These are phyloP conservation scores for Stratiolaelaps scimitus DNA, from an alignment of 1,140 invertebrate species.

Conservation along the genomic window DNA sequence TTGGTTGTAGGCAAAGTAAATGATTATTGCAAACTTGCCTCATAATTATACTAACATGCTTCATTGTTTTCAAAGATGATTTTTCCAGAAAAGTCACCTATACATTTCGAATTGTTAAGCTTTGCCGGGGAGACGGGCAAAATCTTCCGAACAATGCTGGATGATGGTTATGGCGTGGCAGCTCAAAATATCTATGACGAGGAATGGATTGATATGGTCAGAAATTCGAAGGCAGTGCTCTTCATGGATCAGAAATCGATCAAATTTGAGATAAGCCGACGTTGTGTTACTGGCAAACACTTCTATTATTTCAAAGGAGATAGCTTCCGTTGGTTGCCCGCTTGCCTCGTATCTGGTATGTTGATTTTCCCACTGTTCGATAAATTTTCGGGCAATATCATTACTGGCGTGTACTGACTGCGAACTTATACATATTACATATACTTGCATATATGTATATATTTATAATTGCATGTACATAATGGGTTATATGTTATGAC, in stretches of 20 bases:
- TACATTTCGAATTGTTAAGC: background rate
- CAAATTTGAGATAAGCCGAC: background rate
- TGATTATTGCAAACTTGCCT: no score
- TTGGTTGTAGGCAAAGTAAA: no score
- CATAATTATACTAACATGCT: no score
- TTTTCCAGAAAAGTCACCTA: slow-evolving; percentile 1
- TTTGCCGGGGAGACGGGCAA: background rate
- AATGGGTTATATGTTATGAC: no score
- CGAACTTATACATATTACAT: no score
- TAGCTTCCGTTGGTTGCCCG: slow-evolving; percentile 4
- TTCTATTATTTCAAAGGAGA: slow-evolving; percentile 1
- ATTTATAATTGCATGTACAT: no score
- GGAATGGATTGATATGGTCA: background rate
- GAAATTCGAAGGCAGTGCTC: slow-evolving; percentile 6
- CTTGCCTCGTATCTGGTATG: background rate
- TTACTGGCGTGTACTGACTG: no score
- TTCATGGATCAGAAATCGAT: background rate
- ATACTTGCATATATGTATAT: no score
- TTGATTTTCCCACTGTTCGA: no score
- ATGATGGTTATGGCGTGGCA: background rate
- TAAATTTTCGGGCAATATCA: no score
- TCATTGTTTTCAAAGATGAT: no score
- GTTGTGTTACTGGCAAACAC: background rate
- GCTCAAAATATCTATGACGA: background rate
- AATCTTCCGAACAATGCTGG: background rate